Percentiles rank a stretch among this genome's conserved stretches.
Evolutionary conservation across 2,888 invertebrate species (phyloP).

Genomic region (Netelia melanura): DNA sequence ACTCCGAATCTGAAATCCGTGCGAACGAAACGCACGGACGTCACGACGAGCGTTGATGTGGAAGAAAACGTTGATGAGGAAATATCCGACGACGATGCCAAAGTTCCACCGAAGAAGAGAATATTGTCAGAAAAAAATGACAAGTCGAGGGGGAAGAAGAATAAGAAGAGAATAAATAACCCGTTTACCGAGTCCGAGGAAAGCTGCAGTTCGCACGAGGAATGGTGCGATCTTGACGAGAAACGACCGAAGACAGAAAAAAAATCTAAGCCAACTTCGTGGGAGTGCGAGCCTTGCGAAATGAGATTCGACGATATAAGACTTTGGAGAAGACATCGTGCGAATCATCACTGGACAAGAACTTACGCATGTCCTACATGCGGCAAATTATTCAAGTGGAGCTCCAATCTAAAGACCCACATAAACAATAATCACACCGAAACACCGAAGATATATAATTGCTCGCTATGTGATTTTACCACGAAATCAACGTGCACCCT

Average conservation of each 20-base stretch:
- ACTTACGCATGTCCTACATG: constrained; percentile 70
- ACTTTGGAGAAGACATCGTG: constrained; percentile 64
- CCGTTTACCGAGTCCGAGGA: constrained; percentile 37
- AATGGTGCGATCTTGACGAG: constrained; percentile 42
- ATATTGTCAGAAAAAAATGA: constrained; percentile 20
- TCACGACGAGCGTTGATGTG: not conserved
- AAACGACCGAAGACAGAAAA: constrained; percentile 8
- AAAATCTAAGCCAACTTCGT: not conserved
- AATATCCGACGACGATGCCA: constrained; percentile 2
- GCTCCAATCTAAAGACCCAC: constrained; percentile 68
- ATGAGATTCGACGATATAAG: constrained; percentile 24
- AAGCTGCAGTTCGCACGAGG: constrained; percentile 55
- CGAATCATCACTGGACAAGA: constrained; percentile 64
- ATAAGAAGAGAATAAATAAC: too few relatives aligned
- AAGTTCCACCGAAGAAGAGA: constrained; percentile 30
- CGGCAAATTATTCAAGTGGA: constrained; percentile 69
- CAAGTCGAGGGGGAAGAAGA: constrained; percentile 17
- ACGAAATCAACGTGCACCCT: constrained; percentile 62
- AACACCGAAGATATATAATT: constrained; percentile 65
- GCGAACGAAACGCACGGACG: constrained; percentile 47
- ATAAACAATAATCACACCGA: constrained; percentile 65
- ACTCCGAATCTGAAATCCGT: constrained; percentile 43
- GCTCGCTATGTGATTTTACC: constrained; percentile 67
- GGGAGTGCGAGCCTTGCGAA: constrained; percentile 44
- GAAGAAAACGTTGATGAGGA: constrained; percentile 25